Base-by-base conservation (phyloP, 2,113 vertebrate genomes). In the Eleginops maclovinus region DNA sequence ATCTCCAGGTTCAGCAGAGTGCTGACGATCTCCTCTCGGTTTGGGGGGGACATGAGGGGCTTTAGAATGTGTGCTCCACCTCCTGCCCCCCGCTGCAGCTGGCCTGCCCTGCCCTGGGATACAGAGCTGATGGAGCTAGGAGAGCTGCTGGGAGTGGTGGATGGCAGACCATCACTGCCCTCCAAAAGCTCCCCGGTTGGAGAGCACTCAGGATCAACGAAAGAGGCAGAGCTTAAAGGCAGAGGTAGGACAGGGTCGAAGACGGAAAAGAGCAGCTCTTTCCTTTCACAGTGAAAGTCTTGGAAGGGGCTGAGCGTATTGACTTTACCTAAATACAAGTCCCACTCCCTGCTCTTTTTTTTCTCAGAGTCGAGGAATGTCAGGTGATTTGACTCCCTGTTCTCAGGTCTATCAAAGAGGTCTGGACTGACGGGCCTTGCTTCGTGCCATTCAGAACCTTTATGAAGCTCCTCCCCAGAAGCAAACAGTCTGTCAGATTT, bases 1-100 rank as follows among this genome's bases (percentile, higher is more conserved):
- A 99, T 96, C 84, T 99, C 96, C 74, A 99, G 94, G 87, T 97
- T 96, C 69, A 95, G 76, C 56, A 99, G 91, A 65, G 97, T 98
- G 88, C 95, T 94, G 90, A 98, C 92, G 81, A 99, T 98, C 95
- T 99, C 97, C 77, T 99, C 98, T 46, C 96, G 96, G 87, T 96
- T 98, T 19, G 98, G 98, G 43, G 98, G 97, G 40, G 97, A 99
- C 98, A 99, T 98, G 21, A 99, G 96, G 55, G 98, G 98, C 88
- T 99, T 99, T 83, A 99, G 95, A 69, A 99, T 91, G 82, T 97
- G 95, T 49, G 91, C 88, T 46, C 93, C 94, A 79, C 88, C 88
- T 73, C 95, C 96, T 26, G 94, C 87, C 51, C 95, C 95, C 55
- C 96, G 96, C 88, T 94, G 94, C 36, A 93, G 92, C 81, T 96